These are phyloP conservation scores for Eutolmus rufibarbis DNA, from an alignment of 2,888 invertebrate species.

Conservation along the genomic window DNA sequence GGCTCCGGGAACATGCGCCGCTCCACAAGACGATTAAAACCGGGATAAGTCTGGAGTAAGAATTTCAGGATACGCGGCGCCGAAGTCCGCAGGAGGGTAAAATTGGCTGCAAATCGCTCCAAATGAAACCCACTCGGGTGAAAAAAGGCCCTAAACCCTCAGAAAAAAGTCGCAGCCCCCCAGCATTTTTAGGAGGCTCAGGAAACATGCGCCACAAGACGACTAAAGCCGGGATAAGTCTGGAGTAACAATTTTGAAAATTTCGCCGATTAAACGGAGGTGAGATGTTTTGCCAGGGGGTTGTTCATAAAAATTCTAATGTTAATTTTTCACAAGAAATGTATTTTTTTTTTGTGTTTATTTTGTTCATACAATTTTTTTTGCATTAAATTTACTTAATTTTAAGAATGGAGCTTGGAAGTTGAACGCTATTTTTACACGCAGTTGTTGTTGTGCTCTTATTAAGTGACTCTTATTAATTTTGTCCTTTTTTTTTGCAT, in stretches of 20 bases:
- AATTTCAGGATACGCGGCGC: not conserved
- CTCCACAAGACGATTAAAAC: not conserved
- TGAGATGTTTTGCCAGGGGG: too few relatives aligned
- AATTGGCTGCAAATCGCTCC: too few relatives aligned
- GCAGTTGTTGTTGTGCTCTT: not conserved
- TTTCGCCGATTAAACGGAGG: too few relatives aligned
- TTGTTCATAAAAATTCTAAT: too few relatives aligned
- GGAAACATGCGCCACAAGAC: too few relatives aligned
- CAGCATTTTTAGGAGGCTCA: too few relatives aligned
- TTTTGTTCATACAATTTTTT: constrained; percentile 30
- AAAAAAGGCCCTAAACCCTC: too few relatives aligned
- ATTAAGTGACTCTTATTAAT: not conserved
- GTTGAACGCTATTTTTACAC: constrained; percentile 30
- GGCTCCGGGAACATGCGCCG: not conserved
- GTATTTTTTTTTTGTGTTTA: not conserved
- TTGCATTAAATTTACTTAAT: constrained; percentile 34
- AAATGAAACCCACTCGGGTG: too few relatives aligned
- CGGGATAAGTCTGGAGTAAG: not conserved
- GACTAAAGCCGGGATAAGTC: too few relatives aligned
- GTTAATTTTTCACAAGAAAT: constrained; percentile 21
- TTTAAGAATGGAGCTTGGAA: constrained; percentile 30
- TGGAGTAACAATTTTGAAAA: too few relatives aligned
- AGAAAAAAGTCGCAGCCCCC: too few relatives aligned
- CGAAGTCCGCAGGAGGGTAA: too few relatives aligned
- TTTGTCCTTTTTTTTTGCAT: not conserved